Evolutionary conservation across 2,888 invertebrate genomes (phyloP).

Genomic region (Leptinotarsa haldemani): DNA sequence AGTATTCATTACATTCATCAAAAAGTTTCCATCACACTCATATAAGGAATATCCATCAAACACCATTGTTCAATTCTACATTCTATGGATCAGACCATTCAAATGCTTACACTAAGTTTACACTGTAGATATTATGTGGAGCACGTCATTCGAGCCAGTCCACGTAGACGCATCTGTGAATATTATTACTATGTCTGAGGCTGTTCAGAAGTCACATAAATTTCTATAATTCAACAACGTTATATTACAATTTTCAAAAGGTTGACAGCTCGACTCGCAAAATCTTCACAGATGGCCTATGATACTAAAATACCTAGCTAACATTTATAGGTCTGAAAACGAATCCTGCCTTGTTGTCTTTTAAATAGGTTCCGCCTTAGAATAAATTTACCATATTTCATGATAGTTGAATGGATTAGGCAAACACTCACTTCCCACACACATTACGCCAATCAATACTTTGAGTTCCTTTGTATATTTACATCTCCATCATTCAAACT

Average conservation of each 20-base stretch:
- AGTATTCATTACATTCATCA: conserved; percentile 50
- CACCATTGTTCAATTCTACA: conserved; percentile 56
- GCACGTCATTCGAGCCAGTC: not conserved
- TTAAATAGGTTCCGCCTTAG: conserved; percentile 35
- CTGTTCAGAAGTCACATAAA: conserved; percentile 26
- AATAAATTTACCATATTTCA: conserved; percentile 35
- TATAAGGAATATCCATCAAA: conserved; percentile 37
- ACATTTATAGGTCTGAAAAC: conserved; percentile 55
- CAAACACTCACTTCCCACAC: conserved; percentile 38
- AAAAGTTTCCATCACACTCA: conserved; percentile 45
- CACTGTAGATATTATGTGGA: conserved; percentile 49
- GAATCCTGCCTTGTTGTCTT: conserved; percentile 43
- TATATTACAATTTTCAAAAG: conserved; percentile 52
- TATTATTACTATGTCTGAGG: conserved; percentile 18
- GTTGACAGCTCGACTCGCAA: conserved; percentile 35
- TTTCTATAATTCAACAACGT: conserved; percentile 49
- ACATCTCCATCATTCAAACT: conserved; percentile 48
- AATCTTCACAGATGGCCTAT: conserved; percentile 54
- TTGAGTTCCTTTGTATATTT: conserved; percentile 35
- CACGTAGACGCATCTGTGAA: conserved; percentile 37
- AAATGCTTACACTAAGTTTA: conserved; percentile 59
- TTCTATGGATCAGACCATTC: conserved; percentile 66
- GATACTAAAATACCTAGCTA: conserved; percentile 50
- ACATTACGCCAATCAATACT: conserved; percentile 38
- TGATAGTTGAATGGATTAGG: conserved; percentile 32